Evolutionary conservation across 2,888 invertebrate genomes (phyloP), one percentile per base, ranked within the genome.

Genomic region (Macrostomum cliftonense): DNA sequence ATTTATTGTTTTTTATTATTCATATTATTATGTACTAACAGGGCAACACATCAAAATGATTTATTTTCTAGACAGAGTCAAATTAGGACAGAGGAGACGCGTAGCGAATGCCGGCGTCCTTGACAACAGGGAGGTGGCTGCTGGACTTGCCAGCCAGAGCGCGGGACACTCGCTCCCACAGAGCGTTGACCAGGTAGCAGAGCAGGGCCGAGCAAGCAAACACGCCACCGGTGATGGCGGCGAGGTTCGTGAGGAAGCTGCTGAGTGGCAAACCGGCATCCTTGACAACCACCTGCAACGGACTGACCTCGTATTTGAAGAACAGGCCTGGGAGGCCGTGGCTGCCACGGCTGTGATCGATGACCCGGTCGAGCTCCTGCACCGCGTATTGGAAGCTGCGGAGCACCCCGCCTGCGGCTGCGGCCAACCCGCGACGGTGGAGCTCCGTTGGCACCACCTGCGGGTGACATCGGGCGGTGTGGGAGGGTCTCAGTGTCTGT

Each of bases 241-340:
- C 88, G 4, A 97, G 73, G 60, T 87, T 79, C 43, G 89, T 78
- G 50, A 82, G 73, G 65, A 95, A 87, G 66, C 83, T 80, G 55
- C 68, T 58, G 49, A 64, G 57, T 1, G 71, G 66, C 49, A 62
- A 57, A 49, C 61, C 62, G 45, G 60, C 61, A 48, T 69, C 65
- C 20, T 52, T 48, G 1, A 71, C 66, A 28, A 57, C 57, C 7
- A 93, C 81, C 73, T 83, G 84, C 42, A 93, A 71, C 0, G 89
- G 83, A 16, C 87, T 83, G 73, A 86, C 80, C 61, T 93, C 89
- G 67, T 93, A 93, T 68, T 89, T 89, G 59, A 93, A 82, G 67
- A 85, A 91, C 56, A 93, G 81, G 19, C 93, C 93, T 0, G 91
- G 85, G 17, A 85, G 80, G 0, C 91, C 91, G 63, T 89, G 89